Base-by-base conservation (phyloP, 2,113 vertebrate genomes). In the Candoia aspera region DNA sequence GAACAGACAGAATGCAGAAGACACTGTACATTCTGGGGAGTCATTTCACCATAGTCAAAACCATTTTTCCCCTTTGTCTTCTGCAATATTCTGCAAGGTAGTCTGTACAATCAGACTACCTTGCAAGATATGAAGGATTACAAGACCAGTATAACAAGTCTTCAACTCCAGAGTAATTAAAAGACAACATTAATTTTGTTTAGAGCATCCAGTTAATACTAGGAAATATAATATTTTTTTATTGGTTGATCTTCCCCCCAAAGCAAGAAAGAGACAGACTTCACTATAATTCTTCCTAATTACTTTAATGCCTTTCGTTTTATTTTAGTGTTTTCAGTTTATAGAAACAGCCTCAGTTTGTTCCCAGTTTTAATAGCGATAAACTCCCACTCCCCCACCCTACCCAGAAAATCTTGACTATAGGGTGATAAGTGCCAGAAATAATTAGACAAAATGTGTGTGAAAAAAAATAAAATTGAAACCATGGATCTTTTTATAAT, bases 391-490 rank as follows among this genome's bases (percentile, higher is more conserved):
- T 46, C 93, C 94, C 94, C 59, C 26, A 79, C 58, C 57, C 64
- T 15, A 9, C 53, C 64, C 11, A 49, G 87, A 95, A 96, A 96
- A 96, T 90, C 93, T 94, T 95, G 93, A 93, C 85, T 95, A 89
- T 95, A 93, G 92, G 89, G 88, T 94, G 93, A 59, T 89, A 94
- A 96, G 97, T 96, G 95, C 94, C 96, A 97, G 92, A 88, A 96
- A 95, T 96, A 97, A 96, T 97, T 97, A 97, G 95, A 92, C 86
- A 93, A 93, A 95, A 95, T 94, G 95, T 83, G 92, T 93, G 88
- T 95, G 92, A 94, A 96, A 84, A 97, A 89, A 86, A 12, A 79
- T 94, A 86, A 95, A 95, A 95, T 92, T 93, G 94, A 97, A 93
- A 90, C 60, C 93, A 92, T 93, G 42, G 6, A 58, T 95, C 90